Evolutionary conservation across 2,113 vertebrate genomes (phyloP), one percentile per base, ranked within the genome.

Genomic region (Sander vitreus): DNA sequence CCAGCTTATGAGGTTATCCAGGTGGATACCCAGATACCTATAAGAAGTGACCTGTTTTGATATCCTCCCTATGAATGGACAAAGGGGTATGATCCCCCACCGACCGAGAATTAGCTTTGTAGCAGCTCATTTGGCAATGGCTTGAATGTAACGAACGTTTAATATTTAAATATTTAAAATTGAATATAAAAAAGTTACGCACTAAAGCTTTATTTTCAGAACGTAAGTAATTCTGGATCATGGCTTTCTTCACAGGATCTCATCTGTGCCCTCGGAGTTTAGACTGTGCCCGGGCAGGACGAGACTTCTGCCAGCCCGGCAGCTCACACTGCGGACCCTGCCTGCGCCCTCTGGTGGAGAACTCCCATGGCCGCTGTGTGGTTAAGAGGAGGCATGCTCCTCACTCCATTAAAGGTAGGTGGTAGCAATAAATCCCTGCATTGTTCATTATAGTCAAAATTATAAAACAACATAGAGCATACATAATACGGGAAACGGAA

Each of bases 231-330:
- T 9, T 39, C 2, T 48, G 14, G 14, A 58, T 51, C 1, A 0
- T 69, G 0, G 80, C 14, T 77, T 25, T 25, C n/a, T 53, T 13
- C 18, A 4, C 93, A 97, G 95, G 94, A 59, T 94, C 77, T 0
- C 71, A 88, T 3, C 18, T 72, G 18, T 98, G 97, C 78, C 97
- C 96, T 0, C 93, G 95, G 65, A 97, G 94, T 88, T 87, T 99
- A 88, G 96, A 98, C 85, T 99, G 97, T 63, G 94, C 96, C 48
- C 94, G 96, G 76, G 94, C 94, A 75, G 94, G 96, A 51, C 92
- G 97, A 0, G 92, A 96, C 60, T 95, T 96, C 75, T 99, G 97
- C 78, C 92, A 69, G 0, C 93, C 91, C 0, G 96, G 96, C 0
- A 93, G 94, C 0, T 92, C 92, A 0, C 68, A 84, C 82, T 99